phyloP scores from a whole-genome alignment of 1,140 invertebrate species.

The Halotydeus destructor region DNA sequence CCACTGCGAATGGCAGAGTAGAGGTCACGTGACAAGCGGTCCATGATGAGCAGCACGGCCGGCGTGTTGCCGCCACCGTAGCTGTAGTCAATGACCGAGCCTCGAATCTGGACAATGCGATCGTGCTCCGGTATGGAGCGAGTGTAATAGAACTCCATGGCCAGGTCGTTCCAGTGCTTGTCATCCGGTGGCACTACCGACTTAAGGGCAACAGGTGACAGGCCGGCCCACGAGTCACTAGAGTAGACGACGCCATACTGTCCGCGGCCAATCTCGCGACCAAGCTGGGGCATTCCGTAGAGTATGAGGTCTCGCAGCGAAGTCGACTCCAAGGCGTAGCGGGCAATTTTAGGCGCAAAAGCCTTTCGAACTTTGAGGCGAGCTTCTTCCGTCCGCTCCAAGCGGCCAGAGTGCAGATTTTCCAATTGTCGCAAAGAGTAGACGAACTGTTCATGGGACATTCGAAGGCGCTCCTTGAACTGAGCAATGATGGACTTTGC shows the following conservation, averaged over 20 bases:
- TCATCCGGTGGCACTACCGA: constrained; percentile 74
- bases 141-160: constrained; percentile 75
- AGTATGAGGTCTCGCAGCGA: constrained; percentile 54
- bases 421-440: constrained; percentile 42
- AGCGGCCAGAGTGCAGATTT: constrained; percentile 35
- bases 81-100: constrained; percentile 59
- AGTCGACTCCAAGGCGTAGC: constrained; percentile 60
- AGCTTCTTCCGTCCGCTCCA: constrained; percentile 61
- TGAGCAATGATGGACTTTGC: constrained; percentile 55
- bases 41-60: constrained; percentile 58
- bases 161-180: constrained; percentile 72
- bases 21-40: constrained; percentile 45
- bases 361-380: constrained; percentile 44
- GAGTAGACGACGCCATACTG: constrained; percentile 82
- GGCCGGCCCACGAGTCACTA: constrained; percentile 50
- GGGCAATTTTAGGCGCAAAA: constrained; percentile 55
- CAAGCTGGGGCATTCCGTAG: constrained; percentile 50
- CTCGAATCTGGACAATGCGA: constrained; percentile 51
- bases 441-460: constrained; percentile 45
- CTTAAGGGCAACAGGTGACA: constrained; percentile 59
- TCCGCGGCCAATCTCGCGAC: constrained; percentile 61
- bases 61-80: constrained; percentile 41
- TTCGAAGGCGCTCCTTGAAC: constrained; percentile 32
- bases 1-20: constrained; percentile 53
- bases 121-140: constrained; percentile 60